Conservation (phyloP, 2,113 vertebrate genomes). For the Eulemur macaco region DNA sequence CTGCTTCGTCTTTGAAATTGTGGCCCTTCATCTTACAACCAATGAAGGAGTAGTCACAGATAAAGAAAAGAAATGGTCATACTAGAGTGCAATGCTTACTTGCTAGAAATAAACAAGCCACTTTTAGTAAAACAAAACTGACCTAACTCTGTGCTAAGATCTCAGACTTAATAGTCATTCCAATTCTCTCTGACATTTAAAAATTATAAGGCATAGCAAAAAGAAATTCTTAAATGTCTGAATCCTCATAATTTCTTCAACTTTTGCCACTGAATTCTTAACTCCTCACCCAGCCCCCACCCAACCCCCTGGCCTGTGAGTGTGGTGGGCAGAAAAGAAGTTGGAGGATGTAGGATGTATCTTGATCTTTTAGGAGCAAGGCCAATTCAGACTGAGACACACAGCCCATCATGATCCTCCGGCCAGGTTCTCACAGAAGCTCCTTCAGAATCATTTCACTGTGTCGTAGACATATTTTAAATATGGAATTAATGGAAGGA, state of each 20-base stretch:
- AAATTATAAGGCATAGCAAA: conserved; percentile 75
- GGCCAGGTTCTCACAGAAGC: not conserved
- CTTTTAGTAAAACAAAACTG: conserved; percentile 73
- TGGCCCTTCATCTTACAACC: conserved; percentile 16
- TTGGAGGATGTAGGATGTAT: not conserved
- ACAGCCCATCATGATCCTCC: not conserved
- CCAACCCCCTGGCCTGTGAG: not conserved
- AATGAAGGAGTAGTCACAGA: conserved; percentile 34
- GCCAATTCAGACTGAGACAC: not conserved
- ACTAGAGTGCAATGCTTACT: not conserved
- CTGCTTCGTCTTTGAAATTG: conserved; percentile 57
- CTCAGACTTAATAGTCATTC: conserved; percentile 71
- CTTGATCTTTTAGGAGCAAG: not conserved
- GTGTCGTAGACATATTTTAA: not conserved
- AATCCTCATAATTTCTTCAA: conserved; percentile 75
- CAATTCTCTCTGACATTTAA: conserved; percentile 80
- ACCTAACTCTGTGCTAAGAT: conserved; percentile 64
- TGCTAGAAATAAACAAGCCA: conserved; percentile 62
- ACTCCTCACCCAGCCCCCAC: not conserved
- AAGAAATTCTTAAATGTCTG: conserved; percentile 76
- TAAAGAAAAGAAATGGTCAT: conserved; percentile 39
- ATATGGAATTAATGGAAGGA: not conserved
- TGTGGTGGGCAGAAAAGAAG: not conserved
- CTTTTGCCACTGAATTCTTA: conserved; percentile 64
- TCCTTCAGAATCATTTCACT: not conserved